Evolutionary conservation across 1,140 invertebrate genomes (phyloP).

Genomic region (Hypsibius dujardini): DNA sequence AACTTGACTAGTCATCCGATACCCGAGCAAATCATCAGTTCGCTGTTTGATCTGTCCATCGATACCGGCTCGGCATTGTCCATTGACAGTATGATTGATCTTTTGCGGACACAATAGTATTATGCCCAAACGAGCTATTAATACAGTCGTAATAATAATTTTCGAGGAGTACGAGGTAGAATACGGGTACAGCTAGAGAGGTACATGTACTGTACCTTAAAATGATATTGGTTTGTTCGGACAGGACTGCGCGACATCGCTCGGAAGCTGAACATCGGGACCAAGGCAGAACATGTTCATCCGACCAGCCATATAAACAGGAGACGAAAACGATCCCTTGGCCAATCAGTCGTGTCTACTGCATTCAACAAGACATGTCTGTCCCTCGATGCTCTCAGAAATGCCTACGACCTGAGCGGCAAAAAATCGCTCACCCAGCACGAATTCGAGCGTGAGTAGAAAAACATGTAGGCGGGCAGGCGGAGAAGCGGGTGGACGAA

Average conservation of each 20-base stretch:
- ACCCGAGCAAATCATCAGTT: not conserved
- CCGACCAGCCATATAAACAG: not conserved
- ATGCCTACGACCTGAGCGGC: not conserved
- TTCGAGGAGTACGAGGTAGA: too few species aligned
- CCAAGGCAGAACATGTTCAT: not conserved
- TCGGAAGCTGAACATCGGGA: conserved; percentile 4
- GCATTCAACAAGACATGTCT: not conserved
- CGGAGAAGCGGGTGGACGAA: too few species aligned
- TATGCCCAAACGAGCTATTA: too few species aligned
- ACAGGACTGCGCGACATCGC: not conserved
- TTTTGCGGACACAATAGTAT: not conserved
- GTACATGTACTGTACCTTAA: not conserved
- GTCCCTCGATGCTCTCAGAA: not conserved
- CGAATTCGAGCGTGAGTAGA: not conserved
- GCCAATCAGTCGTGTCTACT: not conserved
- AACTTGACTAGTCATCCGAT: not conserved
- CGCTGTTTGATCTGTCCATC: not conserved
- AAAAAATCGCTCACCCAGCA: not conserved
- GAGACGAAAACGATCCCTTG: not conserved
- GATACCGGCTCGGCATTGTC: not conserved
- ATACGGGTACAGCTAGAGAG: not conserved
- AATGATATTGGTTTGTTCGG: not conserved
- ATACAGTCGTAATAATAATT: too few species aligned
- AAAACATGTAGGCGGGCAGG: too few species aligned
- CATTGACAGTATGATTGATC: not conserved